Base-by-base conservation (phyloP, 1,140 invertebrate genomes). In the Dendrolimus kikuchii region DNA sequence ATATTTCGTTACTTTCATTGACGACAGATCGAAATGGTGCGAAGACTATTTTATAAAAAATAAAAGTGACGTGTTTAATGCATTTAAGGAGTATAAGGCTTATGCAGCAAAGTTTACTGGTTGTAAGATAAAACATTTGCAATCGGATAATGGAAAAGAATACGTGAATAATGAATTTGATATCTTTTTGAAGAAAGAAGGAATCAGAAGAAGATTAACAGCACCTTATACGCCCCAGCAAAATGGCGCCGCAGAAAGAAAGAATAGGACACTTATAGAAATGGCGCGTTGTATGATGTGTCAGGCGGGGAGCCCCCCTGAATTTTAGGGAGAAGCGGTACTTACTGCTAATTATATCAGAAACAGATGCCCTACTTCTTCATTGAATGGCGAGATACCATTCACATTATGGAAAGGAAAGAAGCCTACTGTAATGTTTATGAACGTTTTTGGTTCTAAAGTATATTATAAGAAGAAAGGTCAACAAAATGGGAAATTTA, bases 381-480 rank as follows among this genome's bases (percentile, higher is more conserved):
- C 55, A 7, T 52, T 62, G 23, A 54, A 60, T 46, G 46, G 53
- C 46, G 7, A 47, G 45, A 56, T 62, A 49, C 53, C 56, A 36
- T 55, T 53, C 47, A 59, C 41, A n/a, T 4, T 59, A 38, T 59
- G 53, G 52, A 62, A 37, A 53, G 57, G 81, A 67, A 69, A 70
- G 40, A 78, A 77, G 45, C 75, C 81, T 46, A 54, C 56, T 8
- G 56, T 63, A 40, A 53, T 44, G 10, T 63, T 56, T n/a, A 59
- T 59, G 51, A 49, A 54, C 5, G 39, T 46, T 5, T 63, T 63
- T 48, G 57, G 61, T 44, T 8, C 61, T 5, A 59, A 63, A 37
- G 23, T 50, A 6, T 59, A 63, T 40, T 56, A 59, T 23, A 54
- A 57, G 48, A 38, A 56, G 5, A 63, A 59, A 40, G 53, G 51